Conservation (phyloP, 2,113 vertebrate species). For the Passer montanus region DNA sequence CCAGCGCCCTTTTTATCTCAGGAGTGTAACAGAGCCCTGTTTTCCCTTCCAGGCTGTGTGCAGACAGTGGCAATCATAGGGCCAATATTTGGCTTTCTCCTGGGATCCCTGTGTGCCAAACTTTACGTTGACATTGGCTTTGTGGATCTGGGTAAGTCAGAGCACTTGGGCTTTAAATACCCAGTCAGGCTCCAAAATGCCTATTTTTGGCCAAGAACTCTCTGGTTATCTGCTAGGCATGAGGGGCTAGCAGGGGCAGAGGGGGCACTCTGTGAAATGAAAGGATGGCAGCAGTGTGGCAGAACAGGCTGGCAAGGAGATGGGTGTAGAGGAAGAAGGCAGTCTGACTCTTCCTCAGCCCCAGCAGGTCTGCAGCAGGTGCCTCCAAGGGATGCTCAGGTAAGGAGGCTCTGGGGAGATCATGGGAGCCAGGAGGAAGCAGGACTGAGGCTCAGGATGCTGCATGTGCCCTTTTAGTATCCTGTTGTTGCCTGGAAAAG, state of each 20-base stretch:
- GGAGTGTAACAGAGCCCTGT: neutral
- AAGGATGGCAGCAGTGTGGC: neutral
- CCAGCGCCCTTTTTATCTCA: neutral
- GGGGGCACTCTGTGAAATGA: neutral
- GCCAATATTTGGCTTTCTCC: constrained; percentile 91
- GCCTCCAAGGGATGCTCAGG: neutral
- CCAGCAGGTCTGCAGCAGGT: neutral
- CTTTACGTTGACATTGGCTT: constrained; percentile 92
- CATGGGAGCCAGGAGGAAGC: neutral
- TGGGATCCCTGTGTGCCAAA: constrained; percentile 90
- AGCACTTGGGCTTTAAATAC: neutral
- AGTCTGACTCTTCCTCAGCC: neutral
- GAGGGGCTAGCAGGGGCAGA: neutral
- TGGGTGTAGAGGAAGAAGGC: neutral
- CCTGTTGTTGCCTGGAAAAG: neutral
- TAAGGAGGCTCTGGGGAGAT: neutral
- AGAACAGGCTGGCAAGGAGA: neutral
- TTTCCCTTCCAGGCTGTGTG: constrained; percentile 81
- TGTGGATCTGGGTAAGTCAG: constrained; percentile 86
- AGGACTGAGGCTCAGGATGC: neutral
- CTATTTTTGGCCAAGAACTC: neutral
- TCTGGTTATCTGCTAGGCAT: neutral
- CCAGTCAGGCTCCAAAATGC: neutral
- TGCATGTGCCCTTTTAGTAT: neutral
- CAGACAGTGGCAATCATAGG: constrained; percentile 91